A percentile compares a stretch with the other conserved stretches of the same genome.
Evolutionary conservation across 2,113 vertebrate genomes (phyloP).

Genomic region (Narcine bancroftii): DNA sequence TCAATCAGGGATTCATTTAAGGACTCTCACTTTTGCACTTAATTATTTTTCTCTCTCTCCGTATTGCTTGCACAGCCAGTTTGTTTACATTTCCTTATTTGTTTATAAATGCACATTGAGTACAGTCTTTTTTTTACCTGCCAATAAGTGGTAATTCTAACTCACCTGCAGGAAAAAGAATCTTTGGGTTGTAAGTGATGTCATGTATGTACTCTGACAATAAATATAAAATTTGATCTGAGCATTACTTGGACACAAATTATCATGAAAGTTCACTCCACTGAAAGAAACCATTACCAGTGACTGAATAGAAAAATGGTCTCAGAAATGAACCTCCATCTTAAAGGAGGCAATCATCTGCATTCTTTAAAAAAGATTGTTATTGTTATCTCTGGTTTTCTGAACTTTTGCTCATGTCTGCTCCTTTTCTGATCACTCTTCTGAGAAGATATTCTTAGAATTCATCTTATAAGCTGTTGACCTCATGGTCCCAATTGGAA

Average conservation of each 20-base stretch:
- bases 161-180: no score
- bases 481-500: not conserved
- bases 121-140: no score
- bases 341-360: not conserved
- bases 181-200: no score
- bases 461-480: not conserved
- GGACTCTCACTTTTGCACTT: no score
- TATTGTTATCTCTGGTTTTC: not conserved
- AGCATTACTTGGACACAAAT: not conserved
- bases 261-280: not conserved
- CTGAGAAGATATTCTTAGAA: not conserved
- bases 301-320: not conserved
- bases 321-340: not conserved
- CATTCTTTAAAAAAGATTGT: not conserved
- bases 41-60: no score
- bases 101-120: no score
- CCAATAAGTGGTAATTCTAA: no score
- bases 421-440: not conserved
- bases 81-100: no score
- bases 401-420: not conserved
- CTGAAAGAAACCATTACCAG: not conserved
- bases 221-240: no score
- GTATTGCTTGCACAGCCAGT: no score
- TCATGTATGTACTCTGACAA: no score
- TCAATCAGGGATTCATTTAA: no score